Conservation (phyloP, 2,113 vertebrate species). For the Xiphorhynchus elegans region DNA sequence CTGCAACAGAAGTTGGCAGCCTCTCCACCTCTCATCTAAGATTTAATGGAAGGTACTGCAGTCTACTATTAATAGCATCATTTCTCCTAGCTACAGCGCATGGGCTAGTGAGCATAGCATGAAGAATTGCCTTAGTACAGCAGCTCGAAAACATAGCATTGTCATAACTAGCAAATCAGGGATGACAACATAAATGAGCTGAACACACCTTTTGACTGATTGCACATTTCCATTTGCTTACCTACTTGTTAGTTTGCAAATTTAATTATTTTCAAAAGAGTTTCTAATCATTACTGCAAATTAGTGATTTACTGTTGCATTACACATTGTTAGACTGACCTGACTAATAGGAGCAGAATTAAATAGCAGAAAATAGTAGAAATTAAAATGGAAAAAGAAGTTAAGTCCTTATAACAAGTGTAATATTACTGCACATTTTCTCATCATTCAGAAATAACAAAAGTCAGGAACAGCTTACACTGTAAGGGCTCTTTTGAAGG, state of each 20-base stretch:
- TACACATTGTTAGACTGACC: conserved; percentile 24
- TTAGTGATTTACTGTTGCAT: conserved; percentile 49
- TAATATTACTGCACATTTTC: background rate
- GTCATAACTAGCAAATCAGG: conserved; percentile 31
- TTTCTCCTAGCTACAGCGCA: conserved; percentile 47
- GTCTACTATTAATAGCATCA: conserved; percentile 69
- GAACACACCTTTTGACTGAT: conserved; percentile 39
- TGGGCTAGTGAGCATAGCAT: background rate
- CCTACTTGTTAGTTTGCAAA: conserved; percentile 46
- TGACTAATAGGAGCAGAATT: conserved; percentile 6
- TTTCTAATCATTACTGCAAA: conserved; percentile 50
- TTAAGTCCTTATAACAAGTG: background rate
- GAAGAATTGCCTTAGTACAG: conserved; percentile 23
- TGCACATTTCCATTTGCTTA: conserved; percentile 42
- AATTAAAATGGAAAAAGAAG: conserved; percentile 14
- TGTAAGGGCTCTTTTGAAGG: background rate
- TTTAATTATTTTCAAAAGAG: conserved; percentile 53
- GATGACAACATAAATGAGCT: conserved; percentile 20
- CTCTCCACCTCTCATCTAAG: conserved; percentile 60
- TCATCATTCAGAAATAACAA: background rate
- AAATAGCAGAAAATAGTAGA: conserved; percentile 26
- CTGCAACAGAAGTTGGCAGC: conserved; percentile 56
- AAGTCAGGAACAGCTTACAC: background rate
- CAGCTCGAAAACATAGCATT: background rate
- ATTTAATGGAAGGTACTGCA: conserved; percentile 70